A percentile compares a stretch with the other conserved stretches of the same genome.
These are phyloP conservation scores for Hippocampus abdominalis DNA, from an alignment of 2,113 vertebrate species.

Conservation along the genomic window DNA sequence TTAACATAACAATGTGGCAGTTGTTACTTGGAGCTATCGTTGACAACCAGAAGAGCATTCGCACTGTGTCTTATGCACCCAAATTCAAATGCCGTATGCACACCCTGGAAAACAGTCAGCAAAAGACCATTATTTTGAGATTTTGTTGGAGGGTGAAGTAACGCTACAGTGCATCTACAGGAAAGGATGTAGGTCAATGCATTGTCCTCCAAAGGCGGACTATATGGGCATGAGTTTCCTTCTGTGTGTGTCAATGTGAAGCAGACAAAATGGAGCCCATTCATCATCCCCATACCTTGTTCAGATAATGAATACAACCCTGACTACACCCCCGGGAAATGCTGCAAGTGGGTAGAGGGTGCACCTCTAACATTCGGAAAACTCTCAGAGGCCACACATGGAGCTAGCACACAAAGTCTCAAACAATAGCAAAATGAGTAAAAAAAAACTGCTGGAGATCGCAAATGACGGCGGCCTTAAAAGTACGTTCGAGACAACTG, in stretches of 20 bases:
- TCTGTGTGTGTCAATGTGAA: constrained; percentile 8
- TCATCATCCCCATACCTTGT: constrained; percentile 41
- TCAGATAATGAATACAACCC: constrained; percentile 42
- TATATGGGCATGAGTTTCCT: neutral
- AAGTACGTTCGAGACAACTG: too few species aligned
- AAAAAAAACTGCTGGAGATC: too few species aligned
- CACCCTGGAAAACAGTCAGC: neutral
- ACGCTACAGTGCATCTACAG: neutral
- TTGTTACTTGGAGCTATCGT: neutral
- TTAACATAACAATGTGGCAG: neutral
- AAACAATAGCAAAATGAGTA: too few species aligned
- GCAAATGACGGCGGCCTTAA: too few species aligned
- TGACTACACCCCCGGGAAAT: constrained; percentile 21
- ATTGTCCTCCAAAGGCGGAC: neutral
- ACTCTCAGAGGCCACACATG: neutral
- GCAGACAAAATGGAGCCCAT: constrained; percentile 31
- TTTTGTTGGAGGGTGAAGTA: neutral
- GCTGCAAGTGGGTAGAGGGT: constrained; percentile 21
- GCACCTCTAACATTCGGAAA: constrained; percentile 1
- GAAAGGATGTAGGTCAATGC: constrained; percentile 2
- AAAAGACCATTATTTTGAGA: neutral
- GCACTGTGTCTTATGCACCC: neutral
- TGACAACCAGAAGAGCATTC: neutral
- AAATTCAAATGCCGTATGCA: neutral
- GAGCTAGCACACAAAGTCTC: neutral